Evolutionary conservation across 2,113 vertebrate species (phyloP).

Genomic region (Callionymus lyra): DNA sequence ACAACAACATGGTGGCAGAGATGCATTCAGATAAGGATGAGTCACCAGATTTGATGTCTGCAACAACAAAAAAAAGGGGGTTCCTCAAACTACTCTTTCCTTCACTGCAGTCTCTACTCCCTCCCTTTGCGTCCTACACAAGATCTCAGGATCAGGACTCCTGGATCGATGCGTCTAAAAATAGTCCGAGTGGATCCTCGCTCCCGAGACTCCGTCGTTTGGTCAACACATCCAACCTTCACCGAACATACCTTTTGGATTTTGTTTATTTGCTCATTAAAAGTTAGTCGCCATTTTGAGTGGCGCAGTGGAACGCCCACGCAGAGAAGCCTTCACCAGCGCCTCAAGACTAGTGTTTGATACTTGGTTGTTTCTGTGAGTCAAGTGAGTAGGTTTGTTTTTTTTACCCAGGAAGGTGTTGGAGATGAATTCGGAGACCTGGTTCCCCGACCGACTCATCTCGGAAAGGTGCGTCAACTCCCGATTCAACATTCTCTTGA

Average conservation of each 20-base stretch:
- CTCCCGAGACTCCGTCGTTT: too few species aligned
- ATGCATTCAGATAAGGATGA: constrained; percentile 43
- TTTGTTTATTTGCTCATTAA: background rate
- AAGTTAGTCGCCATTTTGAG: constrained; percentile 5
- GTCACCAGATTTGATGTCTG: constrained; percentile 37
- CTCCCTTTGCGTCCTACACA: constrained; percentile 1
- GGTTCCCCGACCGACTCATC: constrained; percentile 91
- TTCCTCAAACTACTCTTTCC: constrained; percentile 35
- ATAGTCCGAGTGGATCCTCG: constrained; percentile 12
- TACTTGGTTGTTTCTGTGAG: too few species aligned
- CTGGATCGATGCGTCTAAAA: constrained; percentile 32
- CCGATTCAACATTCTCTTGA: constrained; percentile 93
- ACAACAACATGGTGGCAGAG: constrained; percentile 33
- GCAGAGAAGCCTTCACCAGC: constrained; percentile 28
- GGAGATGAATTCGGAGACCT: constrained; percentile 95
- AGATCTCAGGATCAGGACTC: constrained; percentile 17
- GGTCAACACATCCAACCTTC: too few species aligned
- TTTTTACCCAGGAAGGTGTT: constrained; percentile 82
- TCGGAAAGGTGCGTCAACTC: constrained; percentile 90
- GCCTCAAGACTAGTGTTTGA: too few species aligned
- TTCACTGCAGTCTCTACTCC: constrained; percentile 24
- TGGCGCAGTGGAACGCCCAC: constrained; percentile 58
- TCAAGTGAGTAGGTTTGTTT: background rate
- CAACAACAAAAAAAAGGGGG: constrained; percentile 55
- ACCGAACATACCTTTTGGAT: too few species aligned